Conservation (phyloP, 2,888 invertebrate genomes). For the Lomographa bimaculata region DNA sequence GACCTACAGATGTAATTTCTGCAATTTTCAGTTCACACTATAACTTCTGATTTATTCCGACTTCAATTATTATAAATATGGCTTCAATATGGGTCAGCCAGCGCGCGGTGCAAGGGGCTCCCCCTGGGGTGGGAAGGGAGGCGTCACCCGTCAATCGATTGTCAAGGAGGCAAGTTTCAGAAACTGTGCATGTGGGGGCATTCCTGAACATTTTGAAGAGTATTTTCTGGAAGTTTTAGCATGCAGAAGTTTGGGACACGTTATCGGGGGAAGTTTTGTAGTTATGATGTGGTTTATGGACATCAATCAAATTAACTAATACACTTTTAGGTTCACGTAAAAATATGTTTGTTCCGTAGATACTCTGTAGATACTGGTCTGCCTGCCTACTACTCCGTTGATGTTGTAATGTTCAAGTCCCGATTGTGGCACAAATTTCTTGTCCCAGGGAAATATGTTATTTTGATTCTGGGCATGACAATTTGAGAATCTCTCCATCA, state of each 20-base stretch:
- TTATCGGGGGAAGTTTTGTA: neutral
- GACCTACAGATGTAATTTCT: no score
- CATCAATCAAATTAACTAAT: no score
- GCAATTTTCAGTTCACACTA: slow-evolving; percentile 9
- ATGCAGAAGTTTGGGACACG: neutral
- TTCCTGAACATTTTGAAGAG: slow-evolving; percentile 19
- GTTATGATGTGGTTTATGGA: no score
- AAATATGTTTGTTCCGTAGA: no score
- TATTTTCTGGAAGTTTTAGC: slow-evolving; percentile 2
- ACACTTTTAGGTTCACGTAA: no score
- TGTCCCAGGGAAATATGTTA: no score
- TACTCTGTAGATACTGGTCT: no score
- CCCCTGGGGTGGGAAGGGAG: slow-evolving; percentile 29
- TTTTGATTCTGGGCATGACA: no score
- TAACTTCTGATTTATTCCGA: slow-evolving; percentile 35
- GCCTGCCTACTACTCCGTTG: no score
- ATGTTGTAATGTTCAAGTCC: no score
- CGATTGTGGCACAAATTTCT: no score
- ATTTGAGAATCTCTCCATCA: no score
- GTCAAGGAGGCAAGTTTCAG: slow-evolving; percentile 65
- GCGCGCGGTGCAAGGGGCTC: slow-evolving; percentile 38
- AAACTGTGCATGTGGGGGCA: slow-evolving; percentile 37
- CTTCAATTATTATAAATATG: slow-evolving; percentile 83
- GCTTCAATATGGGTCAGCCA: slow-evolving; percentile 76
- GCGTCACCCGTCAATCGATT: slow-evolving; percentile 83